Evolutionary conservation across 2,888 invertebrate species (phyloP).

Genomic region (Protophormia terraenovae): DNA sequence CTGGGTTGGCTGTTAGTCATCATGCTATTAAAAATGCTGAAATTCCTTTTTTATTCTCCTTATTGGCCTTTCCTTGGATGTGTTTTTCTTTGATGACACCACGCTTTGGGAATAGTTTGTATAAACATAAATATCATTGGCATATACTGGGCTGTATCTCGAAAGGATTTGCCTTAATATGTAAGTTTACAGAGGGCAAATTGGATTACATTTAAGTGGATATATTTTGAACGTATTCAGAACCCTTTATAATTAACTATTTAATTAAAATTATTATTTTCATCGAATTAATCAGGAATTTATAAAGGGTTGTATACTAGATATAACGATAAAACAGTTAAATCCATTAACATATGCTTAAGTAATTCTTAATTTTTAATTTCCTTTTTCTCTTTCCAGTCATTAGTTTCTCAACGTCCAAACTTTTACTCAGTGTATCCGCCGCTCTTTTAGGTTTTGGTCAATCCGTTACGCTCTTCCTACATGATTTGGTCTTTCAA

Average conservation of each 20-base stretch:
- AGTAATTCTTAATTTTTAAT: background rate
- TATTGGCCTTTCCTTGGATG: slow-evolving; percentile 81
- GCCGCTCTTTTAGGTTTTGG: slow-evolving; percentile 80
- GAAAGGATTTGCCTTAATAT: slow-evolving; percentile 78
- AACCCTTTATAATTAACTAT: too few relatives aligned
- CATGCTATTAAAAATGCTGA: slow-evolving; percentile 80
- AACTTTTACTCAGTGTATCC: slow-evolving; percentile 79
- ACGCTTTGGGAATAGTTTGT: slow-evolving; percentile 78
- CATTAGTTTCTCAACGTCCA: slow-evolving; percentile 80
- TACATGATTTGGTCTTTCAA: slow-evolving; percentile 80
- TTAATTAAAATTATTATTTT: too few relatives aligned
- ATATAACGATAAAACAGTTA: too few relatives aligned
- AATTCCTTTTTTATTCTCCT: slow-evolving; percentile 80
- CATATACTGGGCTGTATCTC: slow-evolving; percentile 79
- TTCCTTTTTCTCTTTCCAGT: slow-evolving; percentile 70
- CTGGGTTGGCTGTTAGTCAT: slow-evolving; percentile 78
- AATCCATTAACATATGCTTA: too few relatives aligned
- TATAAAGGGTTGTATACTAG: too few relatives aligned
- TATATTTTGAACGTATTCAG: too few relatives aligned
- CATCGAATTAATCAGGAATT: too few relatives aligned
- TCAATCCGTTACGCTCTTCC: slow-evolving; percentile 79
- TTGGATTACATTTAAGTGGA: too few relatives aligned
- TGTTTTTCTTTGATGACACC: slow-evolving; percentile 81
- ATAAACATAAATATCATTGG: slow-evolving; percentile 79
- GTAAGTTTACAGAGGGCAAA: too few relatives aligned